These are phyloP conservation scores for Sminthurides bifidus DNA, from an alignment of 1,140 invertebrate genomes.

Conservation along the genomic window DNA sequence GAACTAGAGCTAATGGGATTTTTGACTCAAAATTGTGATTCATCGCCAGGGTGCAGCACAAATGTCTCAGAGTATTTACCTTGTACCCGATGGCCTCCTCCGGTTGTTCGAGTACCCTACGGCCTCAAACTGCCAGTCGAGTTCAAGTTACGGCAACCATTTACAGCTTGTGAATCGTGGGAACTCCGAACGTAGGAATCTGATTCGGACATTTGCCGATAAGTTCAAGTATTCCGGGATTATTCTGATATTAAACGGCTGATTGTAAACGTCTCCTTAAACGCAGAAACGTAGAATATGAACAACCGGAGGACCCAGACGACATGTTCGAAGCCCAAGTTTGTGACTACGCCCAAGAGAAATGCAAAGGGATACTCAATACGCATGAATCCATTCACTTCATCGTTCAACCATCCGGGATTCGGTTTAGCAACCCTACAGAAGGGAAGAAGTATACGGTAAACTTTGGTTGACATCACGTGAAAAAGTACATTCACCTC, in stretches of 20 bases:
- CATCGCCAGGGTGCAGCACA: background rate
- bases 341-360: background rate
- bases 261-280: background rate
- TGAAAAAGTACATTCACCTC: background rate
- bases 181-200: background rate
- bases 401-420: constrained; percentile 1
- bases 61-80: background rate
- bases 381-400: background rate
- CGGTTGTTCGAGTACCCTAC: background rate
- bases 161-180: background rate
- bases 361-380: constrained; percentile 9
- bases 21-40: background rate
- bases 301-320: background rate
- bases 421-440: constrained; percentile 12
- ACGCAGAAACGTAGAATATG: constrained; percentile 2
- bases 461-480: background rate
- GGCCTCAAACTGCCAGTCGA: constrained; percentile 11
- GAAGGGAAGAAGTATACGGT: constrained; percentile 11
- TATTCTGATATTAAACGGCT: background rate
- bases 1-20: too few relatives aligned
- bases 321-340: background rate
- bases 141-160: background rate
- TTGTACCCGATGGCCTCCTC: constrained; percentile 22
- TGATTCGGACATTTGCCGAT: background rate
- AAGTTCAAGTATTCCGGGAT: background rate